Evolutionary conservation across 2,797 vertebrate genomes (phyloP), one percentile per base, ranked within the genome.

Genomic region (Sebastes hubbsi): DNA sequence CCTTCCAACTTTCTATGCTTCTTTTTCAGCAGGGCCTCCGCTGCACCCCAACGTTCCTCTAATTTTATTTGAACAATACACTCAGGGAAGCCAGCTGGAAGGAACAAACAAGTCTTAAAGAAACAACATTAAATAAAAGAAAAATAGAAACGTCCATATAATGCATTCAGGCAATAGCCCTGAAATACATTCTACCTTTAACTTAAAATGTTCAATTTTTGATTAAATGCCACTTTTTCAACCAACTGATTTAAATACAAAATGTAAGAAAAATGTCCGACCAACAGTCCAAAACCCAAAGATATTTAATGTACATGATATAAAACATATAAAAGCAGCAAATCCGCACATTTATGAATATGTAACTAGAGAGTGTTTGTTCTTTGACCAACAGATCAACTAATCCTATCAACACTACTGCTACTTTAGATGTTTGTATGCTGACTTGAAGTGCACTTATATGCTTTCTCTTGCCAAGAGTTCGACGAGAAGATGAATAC

Each of bases 61-160:
- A 89, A 92, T 89, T 91, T 86, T 85, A 79, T 93, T 90, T 92
- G 77, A 90, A 84, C 82, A 81, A 76, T 78, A 77, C 74, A 75
- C 60, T 60, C 46, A 55, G 81, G 65, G 82, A 76, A 81, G 73
- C 81, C 87, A 88, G 77, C 86, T 80, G 83, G 72, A 86, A 82
- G 63, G 75, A 90, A 65, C 85, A 89, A 86, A 85, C 77, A 59
- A 20, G n/a, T 60, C 72, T 87, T 76, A 60, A 42, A 87, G 76
- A 89, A 82, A 72, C 36, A 62, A 71, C 34, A 65, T 74, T 74
- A 78, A 80, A 79, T 76, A 8, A 70, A 78, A 18, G 34, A 36
- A 75, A 78, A 68, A 73, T 4, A 29, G 6, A 72, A 68, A 49
- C 14, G 30, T 5, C 25, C 2, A 27, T 67, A 46, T 20, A 24